Evolutionary conservation across 2,797 vertebrate species (phyloP), one percentile per base, ranked within the genome.

Genomic region (Cuniculus paca): DNA sequence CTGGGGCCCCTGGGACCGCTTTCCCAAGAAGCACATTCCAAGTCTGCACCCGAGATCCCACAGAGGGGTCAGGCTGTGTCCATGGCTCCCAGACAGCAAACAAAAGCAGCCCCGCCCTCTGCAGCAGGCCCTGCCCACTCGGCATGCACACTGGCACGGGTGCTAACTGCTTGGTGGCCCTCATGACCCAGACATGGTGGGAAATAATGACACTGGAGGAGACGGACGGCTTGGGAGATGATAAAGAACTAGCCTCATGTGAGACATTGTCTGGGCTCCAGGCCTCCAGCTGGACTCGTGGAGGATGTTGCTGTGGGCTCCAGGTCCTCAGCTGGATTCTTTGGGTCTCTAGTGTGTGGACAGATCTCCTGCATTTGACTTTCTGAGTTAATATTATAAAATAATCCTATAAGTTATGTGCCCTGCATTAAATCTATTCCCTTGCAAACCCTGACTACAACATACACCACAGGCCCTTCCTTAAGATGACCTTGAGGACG

Each of bases 11-110:
- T 4, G 17, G 45, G 10, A 20, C 70, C 34, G 14, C 5, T 52
- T 61, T 13, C 79, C 42, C 28, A 42, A 65, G 81, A 70, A 54
- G 7, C 31, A 42, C 58, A 54, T 63, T 88, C 70, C 60, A 42
- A 52, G 72, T n/a, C 1, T 79, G 26, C 28, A 14, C 48, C 70
- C 60, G 77, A 11, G 81, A 16, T 0, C 0, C 2, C 6, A 7
- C 6, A 4, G 31, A 34, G 24, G 42, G 65, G 54, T 48, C 10
- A 6, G 9, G 42, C 34, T 28, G 3, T 61, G 45, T 70, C 85
- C 81, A 12, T 12, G 42, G 83, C 26, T 94, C 83, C 95, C 79
- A 60, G 48, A 80, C 63, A 74, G 65, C 80, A 90, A 91, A 63
- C 68, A 89, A 56, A 65, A 20, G 39, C 58, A 22, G 6, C 31